phyloP scores from a whole-genome alignment of 2,888 invertebrate genomes.

The Craniophora ligustri region DNA sequence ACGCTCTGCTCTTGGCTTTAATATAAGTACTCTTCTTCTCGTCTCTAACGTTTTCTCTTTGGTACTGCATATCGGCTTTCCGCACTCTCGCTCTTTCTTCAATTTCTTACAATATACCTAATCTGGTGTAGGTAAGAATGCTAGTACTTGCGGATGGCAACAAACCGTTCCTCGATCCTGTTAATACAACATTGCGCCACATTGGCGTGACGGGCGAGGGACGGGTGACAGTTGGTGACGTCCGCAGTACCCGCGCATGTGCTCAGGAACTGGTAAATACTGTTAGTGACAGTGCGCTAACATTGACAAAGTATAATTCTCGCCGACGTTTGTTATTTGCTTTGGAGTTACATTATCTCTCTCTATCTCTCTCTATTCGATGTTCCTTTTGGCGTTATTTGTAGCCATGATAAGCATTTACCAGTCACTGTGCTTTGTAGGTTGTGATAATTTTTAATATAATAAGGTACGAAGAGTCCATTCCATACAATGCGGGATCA shows the following conservation, averaged over 20 bases:
- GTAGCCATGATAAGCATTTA: slow-evolving; percentile 11
- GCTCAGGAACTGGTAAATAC: slow-evolving; percentile 23
- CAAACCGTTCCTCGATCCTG: slow-evolving; percentile 1
- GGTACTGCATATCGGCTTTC: slow-evolving; percentile 56
- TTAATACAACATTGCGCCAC: neutral
- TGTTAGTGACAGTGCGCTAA: slow-evolving; percentile 23
- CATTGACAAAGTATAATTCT: slow-evolving; percentile 28
- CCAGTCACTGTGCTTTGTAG: slow-evolving; percentile 5
- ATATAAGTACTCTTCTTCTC: slow-evolving; percentile 5
- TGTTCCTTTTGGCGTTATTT: slow-evolving; percentile 8
- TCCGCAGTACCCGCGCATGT: neutral
- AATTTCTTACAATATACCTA: slow-evolving; percentile 1
- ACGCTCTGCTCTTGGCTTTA: slow-evolving; percentile 30
- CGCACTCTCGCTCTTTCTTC: slow-evolving; percentile 30
- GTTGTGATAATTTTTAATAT: neutral
- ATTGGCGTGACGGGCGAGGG: neutral
- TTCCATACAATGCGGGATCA: neutral
- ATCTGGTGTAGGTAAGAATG: neutral
- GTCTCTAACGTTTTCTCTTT: slow-evolving; percentile 8
- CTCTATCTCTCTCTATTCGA: slow-evolving; percentile 43
- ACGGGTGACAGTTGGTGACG: neutral
- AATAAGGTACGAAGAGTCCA: neutral
- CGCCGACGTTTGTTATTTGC: slow-evolving; percentile 58
- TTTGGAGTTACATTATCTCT: slow-evolving; percentile 63
- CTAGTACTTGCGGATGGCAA: neutral